Base-by-base conservation (phyloP, 2,888 invertebrate species). In the Resseliella maxima region DNA sequence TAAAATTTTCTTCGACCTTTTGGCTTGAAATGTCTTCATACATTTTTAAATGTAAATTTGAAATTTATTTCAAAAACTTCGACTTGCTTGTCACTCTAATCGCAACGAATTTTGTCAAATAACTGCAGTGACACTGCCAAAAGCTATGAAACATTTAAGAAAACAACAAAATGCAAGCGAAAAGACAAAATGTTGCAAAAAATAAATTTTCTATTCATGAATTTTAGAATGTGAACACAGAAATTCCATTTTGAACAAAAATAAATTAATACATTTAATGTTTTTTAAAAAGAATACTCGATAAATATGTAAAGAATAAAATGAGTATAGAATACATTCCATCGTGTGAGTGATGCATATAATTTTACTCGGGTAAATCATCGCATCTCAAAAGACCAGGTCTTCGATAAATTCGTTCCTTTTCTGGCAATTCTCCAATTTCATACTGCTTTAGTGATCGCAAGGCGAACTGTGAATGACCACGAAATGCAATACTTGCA, bases 401-500 rank as follows among this genome's bases (percentile, higher is more conserved):
- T 35, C 72, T 27, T 18, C 95, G 93, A 90, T 95, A 96, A 89
- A 96, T 94, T 88, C 95, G 93, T 89, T 96, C 95, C 27, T 92
- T 92, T 88, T 93, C 89, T 0, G 96, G 96, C 35, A 97, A 92
- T 89, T 95, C 94, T 0, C 97, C 97, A 36, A 97, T 93, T 1
- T 95, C 90, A 90, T 94, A 96, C n/a, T 93, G 92, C 72, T 94
- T 93, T 87, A 97, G 91, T 35, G 93, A 92, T 87, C 92, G 92
- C 38, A 93, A 90, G 0, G 96, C 95, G 87, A 92, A 92, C 21
- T 92, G 92, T 3, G 95, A 94, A 89, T 97, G 97, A 85, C 96
- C 94, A 24, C 95, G 92, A 91, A 96, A 97, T 0, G 96, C 95
- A 0, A 95, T 92, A 38, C 95, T 96, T 0, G 96, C 96, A 90